Evolutionary conservation across 2,797 vertebrate genomes (phyloP).

Genomic region (Hephaestus fuliginosus): DNA sequence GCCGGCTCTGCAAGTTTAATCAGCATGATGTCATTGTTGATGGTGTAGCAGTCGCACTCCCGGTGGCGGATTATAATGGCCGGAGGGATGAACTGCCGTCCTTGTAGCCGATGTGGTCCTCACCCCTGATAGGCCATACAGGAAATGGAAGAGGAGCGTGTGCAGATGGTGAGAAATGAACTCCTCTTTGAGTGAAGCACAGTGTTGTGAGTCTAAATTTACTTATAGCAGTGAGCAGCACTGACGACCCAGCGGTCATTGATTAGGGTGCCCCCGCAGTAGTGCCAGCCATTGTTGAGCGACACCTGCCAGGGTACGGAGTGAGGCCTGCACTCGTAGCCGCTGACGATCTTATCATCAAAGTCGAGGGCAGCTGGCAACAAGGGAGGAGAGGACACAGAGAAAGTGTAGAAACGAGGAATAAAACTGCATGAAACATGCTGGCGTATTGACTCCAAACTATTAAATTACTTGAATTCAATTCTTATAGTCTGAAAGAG

Average conservation of each 20-base stretch:
- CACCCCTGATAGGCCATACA: neutral
- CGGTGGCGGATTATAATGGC: conserved; percentile 78
- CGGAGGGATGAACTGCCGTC: conserved; percentile 74
- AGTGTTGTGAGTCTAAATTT: conserved; percentile 21
- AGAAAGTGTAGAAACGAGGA: neutral
- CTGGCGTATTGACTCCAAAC: too few species aligned
- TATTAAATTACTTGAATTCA: too few species aligned
- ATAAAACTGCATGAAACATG: neutral
- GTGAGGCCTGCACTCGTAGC: conserved; percentile 60
- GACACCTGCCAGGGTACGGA: conserved; percentile 75
- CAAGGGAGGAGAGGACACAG: neutral
- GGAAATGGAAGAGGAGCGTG: neutral
- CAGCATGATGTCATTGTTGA: conserved; percentile 89
- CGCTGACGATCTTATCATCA: conserved; percentile 70
- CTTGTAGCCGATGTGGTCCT: conserved; percentile 33
- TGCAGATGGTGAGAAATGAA: neutral
- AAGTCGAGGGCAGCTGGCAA: conserved; percentile 32
- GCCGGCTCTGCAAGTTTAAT: conserved; percentile 82
- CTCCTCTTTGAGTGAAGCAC: neutral
- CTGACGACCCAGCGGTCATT: conserved; percentile 66
- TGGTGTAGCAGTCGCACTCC: conserved; percentile 44
- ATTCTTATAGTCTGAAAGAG: neutral
- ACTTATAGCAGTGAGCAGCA: conserved; percentile 73
- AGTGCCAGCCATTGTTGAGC: conserved; percentile 59
- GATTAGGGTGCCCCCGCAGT: conserved; percentile 73